Percentiles rank a stretch among this genome's conserved stretches.
Conservation (phyloP, 1,140 invertebrate genomes). For the Campoletis sonorensis region DNA sequence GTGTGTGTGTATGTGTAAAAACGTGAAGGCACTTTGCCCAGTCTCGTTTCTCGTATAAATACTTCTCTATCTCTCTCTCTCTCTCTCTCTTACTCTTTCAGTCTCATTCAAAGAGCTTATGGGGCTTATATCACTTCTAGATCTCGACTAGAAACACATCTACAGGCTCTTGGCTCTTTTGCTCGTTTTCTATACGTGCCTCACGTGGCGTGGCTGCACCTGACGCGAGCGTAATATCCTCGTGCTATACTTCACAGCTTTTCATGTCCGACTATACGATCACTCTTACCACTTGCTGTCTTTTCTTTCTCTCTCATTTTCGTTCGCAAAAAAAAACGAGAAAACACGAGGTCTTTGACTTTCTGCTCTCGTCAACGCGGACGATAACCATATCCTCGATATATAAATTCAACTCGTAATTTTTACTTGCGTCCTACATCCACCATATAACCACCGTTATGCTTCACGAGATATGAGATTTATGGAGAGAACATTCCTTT, state of each 20-base stretch:
- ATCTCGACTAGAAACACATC: conserved; percentile 13
- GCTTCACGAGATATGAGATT: background rate
- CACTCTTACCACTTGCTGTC: background rate
- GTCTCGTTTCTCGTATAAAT: conserved; percentile 16
- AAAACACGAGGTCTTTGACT: conserved; percentile 10
- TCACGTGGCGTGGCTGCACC: conserved; percentile 14
- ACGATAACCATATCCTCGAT: conserved; percentile 30
- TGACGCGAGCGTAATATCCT: conserved; percentile 25
- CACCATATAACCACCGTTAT: background rate
- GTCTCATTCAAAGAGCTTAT: conserved; percentile 4
- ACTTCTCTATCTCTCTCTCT: too few species aligned
- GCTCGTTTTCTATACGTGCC: conserved; percentile 10
- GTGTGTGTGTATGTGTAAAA: background rate
- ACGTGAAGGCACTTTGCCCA: conserved; percentile 16
- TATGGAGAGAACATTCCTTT: background rate
- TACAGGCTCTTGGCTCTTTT: background rate
- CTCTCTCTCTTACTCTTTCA: background rate
- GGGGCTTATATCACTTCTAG: conserved; percentile 1
- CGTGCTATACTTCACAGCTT: conserved; percentile 19
- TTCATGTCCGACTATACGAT: conserved; percentile 14
- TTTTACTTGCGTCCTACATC: background rate
- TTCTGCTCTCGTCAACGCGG: background rate
- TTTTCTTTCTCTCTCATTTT: background rate
- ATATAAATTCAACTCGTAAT: conserved; percentile 23
- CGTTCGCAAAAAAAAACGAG: background rate